Evolutionary conservation across 2,113 vertebrate genomes (phyloP).

Genomic region (Apaloderma vittatum): DNA sequence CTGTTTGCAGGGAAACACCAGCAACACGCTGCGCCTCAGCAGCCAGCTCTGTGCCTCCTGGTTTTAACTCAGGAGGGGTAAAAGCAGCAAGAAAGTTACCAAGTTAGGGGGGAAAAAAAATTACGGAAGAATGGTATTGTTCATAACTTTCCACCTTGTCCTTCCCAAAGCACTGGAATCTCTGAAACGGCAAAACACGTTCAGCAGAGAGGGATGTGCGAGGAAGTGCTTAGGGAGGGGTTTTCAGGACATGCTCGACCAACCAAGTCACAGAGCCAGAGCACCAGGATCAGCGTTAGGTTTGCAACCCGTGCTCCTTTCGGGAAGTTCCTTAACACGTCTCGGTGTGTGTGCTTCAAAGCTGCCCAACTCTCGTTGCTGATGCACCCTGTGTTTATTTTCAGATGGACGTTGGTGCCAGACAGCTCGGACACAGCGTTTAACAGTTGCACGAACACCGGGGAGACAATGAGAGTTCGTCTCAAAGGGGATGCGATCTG

Average conservation of each 20-base stretch:
- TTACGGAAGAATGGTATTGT: background rate
- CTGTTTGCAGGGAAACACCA: background rate
- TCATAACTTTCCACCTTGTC: background rate
- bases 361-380: background rate
- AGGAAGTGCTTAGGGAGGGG: background rate
- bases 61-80: background rate
- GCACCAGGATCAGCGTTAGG: background rate
- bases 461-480: slow-evolving; percentile 83
- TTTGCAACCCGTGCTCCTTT: background rate
- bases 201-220: background rate
- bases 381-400: background rate
- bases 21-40: background rate
- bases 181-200: rapidly evolving
- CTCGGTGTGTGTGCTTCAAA: background rate
- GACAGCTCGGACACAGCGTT: background rate
- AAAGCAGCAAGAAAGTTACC: background rate
- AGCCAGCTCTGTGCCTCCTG: background rate
- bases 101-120: rapidly evolving
- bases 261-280: background rate
- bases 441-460: background rate
- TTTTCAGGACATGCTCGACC: background rate
- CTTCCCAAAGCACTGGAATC: background rate
- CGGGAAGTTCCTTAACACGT: rapidly evolving
- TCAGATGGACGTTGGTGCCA: slow-evolving; percentile 56
- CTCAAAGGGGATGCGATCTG: slow-evolving; percentile 88